phyloP scores from a whole-genome alignment of 1,140 invertebrate genomes.

The Antheraea pernyi region DNA sequence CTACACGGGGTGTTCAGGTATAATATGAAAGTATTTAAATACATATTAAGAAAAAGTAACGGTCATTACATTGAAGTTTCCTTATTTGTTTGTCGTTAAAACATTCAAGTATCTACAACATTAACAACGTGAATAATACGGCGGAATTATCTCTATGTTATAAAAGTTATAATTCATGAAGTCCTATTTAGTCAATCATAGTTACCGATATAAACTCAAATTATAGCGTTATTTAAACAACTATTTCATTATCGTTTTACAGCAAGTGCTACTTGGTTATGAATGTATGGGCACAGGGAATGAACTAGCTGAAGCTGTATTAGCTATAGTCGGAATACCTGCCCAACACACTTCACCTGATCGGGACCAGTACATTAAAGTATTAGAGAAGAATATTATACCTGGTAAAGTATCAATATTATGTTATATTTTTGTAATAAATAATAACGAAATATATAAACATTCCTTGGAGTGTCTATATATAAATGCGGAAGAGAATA shows the following conservation, averaged over 20 bases:
- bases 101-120: no score
- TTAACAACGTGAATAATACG: no score
- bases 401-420: slow-evolving; percentile 42
- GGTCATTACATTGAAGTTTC: no score
- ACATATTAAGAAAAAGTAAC: no score
- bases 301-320: slow-evolving; percentile 38
- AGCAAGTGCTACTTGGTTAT: slow-evolving; percentile 59
- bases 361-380: slow-evolving; percentile 39
- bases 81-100: no score
- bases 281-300: slow-evolving; percentile 42
- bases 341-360: slow-evolving; percentile 59
- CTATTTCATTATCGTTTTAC: not conserved
- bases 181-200: no score
- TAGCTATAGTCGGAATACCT: slow-evolving; percentile 51
- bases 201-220: no score
- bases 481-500: no score
- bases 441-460: not conserved
- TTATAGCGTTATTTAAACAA: no score
- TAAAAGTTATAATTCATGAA: no score
- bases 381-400: slow-evolving; percentile 46
- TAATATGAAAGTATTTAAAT: not conserved
- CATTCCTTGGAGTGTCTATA: no score
- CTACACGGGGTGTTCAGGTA: slow-evolving; percentile 60
- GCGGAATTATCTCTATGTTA: no score
- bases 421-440: not conserved